These are phyloP conservation scores for Neocrepidodera transversa DNA, from an alignment of 2,888 invertebrate species.

Conservation along the genomic window DNA sequence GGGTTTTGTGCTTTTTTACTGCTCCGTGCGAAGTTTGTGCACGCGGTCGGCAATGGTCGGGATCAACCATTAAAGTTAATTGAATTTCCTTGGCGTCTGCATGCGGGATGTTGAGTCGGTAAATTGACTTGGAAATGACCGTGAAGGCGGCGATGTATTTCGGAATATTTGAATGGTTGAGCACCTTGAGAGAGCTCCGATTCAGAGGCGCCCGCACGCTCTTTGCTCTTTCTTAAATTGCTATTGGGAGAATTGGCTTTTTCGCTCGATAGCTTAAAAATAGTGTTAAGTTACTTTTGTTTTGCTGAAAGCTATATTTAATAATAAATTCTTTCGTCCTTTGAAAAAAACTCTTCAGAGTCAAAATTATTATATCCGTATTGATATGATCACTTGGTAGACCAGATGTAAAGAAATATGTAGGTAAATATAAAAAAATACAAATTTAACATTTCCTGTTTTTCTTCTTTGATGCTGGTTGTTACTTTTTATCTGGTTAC, in stretches of 20 bases:
- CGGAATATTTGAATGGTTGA: slow-evolving; percentile 58
- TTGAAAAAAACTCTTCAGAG: no score
- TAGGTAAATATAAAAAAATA: no score
- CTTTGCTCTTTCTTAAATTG: not conserved
- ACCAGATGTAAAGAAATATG: no score
- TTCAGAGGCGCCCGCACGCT: slow-evolving; percentile 20
- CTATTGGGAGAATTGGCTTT: not conserved
- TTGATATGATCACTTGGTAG: no score
- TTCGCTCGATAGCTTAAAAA: no score
- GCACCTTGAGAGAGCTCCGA: slow-evolving; percentile 48
- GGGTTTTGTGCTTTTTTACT: slow-evolving; percentile 45
- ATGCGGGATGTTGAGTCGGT: slow-evolving; percentile 59
- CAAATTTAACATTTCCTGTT: no score
- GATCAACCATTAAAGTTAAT: slow-evolving; percentile 65
- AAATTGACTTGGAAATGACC: slow-evolving; percentile 63
- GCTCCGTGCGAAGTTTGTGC: slow-evolving; percentile 48
- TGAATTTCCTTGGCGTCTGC: slow-evolving; percentile 63
- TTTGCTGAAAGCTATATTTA: no score
- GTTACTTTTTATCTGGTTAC: no score
- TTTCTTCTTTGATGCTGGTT: no score
- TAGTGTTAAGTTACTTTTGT: no score
- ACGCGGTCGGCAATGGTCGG: slow-evolving; percentile 54
- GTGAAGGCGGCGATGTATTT: slow-evolving; percentile 57
- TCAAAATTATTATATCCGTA: no score
- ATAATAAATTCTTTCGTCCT: no score